These are phyloP conservation scores for Exephanes ischioxanthus DNA, from an alignment of 2,888 invertebrate species.

Conservation along the genomic window DNA sequence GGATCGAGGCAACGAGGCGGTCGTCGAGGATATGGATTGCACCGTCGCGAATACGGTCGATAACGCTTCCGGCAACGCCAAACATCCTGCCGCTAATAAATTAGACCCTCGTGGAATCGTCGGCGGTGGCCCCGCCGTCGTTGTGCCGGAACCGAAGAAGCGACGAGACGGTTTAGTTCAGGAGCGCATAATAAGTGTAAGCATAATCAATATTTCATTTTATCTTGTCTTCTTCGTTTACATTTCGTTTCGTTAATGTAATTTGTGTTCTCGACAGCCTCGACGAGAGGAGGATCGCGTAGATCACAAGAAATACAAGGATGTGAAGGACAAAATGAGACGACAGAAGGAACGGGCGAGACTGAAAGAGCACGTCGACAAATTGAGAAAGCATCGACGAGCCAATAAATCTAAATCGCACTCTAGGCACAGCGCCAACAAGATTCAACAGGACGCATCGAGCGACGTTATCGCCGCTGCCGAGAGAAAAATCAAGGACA, in stretches of 20 bases:
- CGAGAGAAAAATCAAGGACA: slow-evolving; percentile 92
- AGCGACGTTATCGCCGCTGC: slow-evolving; percentile 86
- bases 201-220: slow-evolving; percentile 76
- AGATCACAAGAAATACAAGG: slow-evolving; percentile 91
- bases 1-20: slow-evolving; percentile 73
- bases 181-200: slow-evolving; percentile 89
- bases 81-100: slow-evolving; percentile 66
- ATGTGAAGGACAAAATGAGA: slow-evolving; percentile 92
- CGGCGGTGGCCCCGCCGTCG: slow-evolving; percentile 56
- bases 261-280: slow-evolving; percentile 86
- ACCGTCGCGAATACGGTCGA: slow-evolving; percentile 70
- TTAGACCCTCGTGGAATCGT: slow-evolving; percentile 60
- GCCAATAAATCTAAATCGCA: slow-evolving; percentile 80
- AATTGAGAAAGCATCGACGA: slow-evolving; percentile 84
- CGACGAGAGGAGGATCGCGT: slow-evolving; percentile 92
- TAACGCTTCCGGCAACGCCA: slow-evolving; percentile 45
- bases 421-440: slow-evolving; percentile 77
- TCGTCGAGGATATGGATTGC: slow-evolving; percentile 76
- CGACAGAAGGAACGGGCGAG: slow-evolving; percentile 88
- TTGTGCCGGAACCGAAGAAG: slow-evolving; percentile 81
- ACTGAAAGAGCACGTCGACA: slow-evolving; percentile 85
- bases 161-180: slow-evolving; percentile 87
- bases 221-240: neutral
- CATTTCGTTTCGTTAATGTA: slow-evolving; percentile 2
- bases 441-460: slow-evolving; percentile 82